Base-by-base conservation (phyloP, 2,113 vertebrate species). In the Ciconia stormi region DNA sequence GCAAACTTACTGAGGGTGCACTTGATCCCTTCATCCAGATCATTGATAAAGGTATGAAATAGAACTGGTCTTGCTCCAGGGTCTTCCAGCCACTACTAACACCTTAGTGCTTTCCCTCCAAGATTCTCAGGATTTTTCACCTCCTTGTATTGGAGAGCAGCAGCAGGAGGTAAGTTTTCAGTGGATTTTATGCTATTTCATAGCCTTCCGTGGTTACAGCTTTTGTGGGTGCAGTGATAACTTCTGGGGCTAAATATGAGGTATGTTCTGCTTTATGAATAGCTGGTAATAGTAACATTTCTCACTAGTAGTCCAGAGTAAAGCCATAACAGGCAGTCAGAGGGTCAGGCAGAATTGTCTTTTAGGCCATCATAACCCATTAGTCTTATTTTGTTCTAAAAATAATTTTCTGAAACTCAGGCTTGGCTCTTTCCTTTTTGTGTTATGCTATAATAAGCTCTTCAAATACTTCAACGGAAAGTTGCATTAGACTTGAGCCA, bases 371-470 rank as follows among this genome's bases (percentile, higher is more conserved):
- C 27, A 19, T 69, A 80, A 93, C 27, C 44, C 5, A 44, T 55
- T 81, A 74, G 47, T 27, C 36, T 87, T 74, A 71, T 52, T 95
- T 82, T 94, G 52, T 36, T 94, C 56, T 80, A 82, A 90, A 94
- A 91, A 84, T 49, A 82, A 25, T 91, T 69, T 85, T 73, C 61
- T 85, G 70, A 61, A 84, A 49, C 61, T 84, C 32, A 46, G 30
- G 20, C 22, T 67, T 87, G 77, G 16, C 65, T 85, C 53, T 93
- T 61, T 63, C 44, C 29, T 52, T 85, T 72, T 70, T 73, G 66
- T 61, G 20, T 87, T 61, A 23, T 22, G n/a, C 38, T 90, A 15
- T 82, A 87, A 73, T 70, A 76, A 61, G 20, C 20, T 85, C 73
- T 85, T 70, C 20, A 85, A 56, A 73, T 56, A 53, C n/a, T 77